These are phyloP conservation scores for Trogon surrucura DNA, from an alignment of 2,113 vertebrate genomes.

Conservation along the genomic window DNA sequence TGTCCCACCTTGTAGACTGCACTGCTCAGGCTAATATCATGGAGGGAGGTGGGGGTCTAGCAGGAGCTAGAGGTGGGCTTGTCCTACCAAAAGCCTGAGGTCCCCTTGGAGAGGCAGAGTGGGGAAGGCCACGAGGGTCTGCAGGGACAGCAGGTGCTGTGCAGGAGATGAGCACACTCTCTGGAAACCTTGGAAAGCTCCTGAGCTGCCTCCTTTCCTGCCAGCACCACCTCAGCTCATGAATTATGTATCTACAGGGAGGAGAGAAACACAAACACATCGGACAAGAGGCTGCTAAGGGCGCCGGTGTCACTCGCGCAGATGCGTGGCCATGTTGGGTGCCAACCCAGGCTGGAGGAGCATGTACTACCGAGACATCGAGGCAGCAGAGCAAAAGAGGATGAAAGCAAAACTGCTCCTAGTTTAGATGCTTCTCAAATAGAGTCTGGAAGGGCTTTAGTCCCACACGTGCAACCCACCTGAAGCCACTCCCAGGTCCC, in stretches of 20 bases:
- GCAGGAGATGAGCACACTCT: neutral
- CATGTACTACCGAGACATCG: accelerated
- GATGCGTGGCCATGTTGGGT: neutral
- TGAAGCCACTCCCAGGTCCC: neutral
- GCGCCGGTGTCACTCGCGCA: neutral
- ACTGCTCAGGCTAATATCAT: accelerated
- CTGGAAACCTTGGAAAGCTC: neutral
- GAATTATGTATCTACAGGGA: neutral
- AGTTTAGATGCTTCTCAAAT: neutral
- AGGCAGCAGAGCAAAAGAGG: neutral
- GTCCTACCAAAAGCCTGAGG: neutral
- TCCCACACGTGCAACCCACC: neutral
- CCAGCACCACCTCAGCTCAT: neutral
- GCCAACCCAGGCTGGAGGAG: neutral
- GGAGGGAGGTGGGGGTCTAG: neutral
- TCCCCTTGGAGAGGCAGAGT: neutral
- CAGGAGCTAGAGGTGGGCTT: neutral
- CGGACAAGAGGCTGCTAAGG: neutral
- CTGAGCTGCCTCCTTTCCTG: neutral
- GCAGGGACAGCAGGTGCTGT: neutral
- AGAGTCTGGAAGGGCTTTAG: neutral
- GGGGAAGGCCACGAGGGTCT: accelerated
- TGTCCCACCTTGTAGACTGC: accelerated
- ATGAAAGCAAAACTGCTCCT: neutral
- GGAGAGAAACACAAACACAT: neutral